Evolutionary conservation across 2,113 vertebrate genomes (phyloP).

Genomic region (Haemorhous mexicanus): DNA sequence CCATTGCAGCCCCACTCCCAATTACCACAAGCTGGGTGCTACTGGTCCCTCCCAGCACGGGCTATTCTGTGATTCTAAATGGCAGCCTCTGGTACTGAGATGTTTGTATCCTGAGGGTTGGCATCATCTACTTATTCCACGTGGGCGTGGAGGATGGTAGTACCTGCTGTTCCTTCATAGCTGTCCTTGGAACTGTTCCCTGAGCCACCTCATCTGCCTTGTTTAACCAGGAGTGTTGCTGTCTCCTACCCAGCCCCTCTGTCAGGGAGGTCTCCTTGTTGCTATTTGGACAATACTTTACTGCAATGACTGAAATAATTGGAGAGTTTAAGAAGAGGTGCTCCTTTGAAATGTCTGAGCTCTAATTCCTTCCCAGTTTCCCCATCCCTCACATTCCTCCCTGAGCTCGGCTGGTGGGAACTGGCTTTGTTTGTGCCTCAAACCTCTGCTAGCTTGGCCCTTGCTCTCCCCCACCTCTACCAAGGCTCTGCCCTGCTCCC

Average conservation of each 20-base stretch:
- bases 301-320: background rate
- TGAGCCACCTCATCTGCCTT: background rate
- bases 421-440: background rate
- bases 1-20: background rate
- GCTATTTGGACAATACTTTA: background rate
- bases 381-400: background rate
- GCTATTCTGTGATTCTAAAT: background rate
- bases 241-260: background rate
- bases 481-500: background rate
- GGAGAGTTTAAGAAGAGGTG: background rate
- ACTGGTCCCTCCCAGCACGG: background rate
- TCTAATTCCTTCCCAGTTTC: background rate
- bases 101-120: background rate
- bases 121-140: background rate
- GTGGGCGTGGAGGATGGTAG: background rate
- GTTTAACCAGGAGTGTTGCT: background rate
- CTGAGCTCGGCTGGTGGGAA: background rate
- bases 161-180: background rate
- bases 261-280: background rate
- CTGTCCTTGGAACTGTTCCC: background rate
- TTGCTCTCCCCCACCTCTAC: background rate
- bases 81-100: background rate
- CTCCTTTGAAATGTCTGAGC: background rate
- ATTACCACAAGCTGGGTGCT: background rate
- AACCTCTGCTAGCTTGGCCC: background rate